These are phyloP conservation scores for Pogona vitticeps DNA, from an alignment of 2,113 vertebrate genomes.

Conservation along the genomic window DNA sequence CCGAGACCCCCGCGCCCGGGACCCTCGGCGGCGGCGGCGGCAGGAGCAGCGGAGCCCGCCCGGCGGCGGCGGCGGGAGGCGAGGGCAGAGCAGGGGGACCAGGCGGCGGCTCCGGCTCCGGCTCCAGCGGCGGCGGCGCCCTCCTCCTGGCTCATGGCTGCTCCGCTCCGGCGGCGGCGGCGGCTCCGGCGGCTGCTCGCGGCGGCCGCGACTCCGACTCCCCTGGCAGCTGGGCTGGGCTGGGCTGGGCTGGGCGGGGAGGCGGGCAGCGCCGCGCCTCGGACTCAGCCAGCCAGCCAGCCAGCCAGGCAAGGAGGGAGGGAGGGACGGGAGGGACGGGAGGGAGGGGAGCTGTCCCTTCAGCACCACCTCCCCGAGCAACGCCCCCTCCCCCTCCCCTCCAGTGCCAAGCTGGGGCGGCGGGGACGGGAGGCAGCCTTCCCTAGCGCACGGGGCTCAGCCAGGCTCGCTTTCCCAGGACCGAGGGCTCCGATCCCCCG, in stretches of 20 bases:
- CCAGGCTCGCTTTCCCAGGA: no score
- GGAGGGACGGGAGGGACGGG: no score
- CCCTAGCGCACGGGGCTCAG: no score
- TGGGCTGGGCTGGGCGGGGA: not conserved
- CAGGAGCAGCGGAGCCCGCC: no score
- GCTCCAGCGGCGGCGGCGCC: constrained; percentile 55
- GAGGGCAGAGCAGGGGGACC: not conserved
- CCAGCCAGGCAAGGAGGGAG: not conserved
- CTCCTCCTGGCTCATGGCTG: constrained; percentile 11
- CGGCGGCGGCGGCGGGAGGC: not conserved
- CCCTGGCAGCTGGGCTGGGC: constrained; percentile 8
- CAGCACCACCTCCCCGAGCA: not conserved
- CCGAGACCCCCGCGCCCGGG: no score
- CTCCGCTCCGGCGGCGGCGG: not conserved
- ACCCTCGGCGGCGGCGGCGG: no score
- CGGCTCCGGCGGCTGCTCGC: constrained; percentile 10
- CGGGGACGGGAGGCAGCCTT: not conserved
- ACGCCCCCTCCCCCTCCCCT: no score
- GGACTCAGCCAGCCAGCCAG: not conserved
- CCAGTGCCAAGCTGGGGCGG: no score
- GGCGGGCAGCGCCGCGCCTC: not conserved
- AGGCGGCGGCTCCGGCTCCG: constrained; percentile 53
- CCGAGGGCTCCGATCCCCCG: no score
- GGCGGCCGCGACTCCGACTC: not conserved
- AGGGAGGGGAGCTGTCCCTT: not conserved